phyloP scores from a whole-genome alignment of 2,888 invertebrate species.

The Tachina lurida region DNA sequence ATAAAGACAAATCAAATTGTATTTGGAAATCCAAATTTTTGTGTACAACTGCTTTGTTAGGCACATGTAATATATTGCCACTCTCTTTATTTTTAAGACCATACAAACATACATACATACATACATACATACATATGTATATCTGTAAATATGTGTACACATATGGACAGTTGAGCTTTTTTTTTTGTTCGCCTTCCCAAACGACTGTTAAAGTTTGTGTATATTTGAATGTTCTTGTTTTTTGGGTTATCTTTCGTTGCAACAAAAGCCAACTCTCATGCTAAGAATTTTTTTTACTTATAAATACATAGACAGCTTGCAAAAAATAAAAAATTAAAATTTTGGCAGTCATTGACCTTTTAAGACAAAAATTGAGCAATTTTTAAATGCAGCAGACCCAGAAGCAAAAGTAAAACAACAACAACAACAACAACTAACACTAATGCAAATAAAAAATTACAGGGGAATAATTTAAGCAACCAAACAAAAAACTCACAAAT shows the following conservation, averaged over 20 bases:
- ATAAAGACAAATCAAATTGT: neutral
- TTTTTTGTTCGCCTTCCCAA: neutral
- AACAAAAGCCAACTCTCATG: slow-evolving; percentile 21
- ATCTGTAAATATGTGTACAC: neutral
- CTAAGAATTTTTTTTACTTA: slow-evolving; percentile 19
- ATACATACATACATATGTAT: neutral
- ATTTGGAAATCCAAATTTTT: slow-evolving; percentile 12
- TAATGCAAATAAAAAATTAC: slow-evolving; percentile 28
- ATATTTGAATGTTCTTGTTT: neutral
- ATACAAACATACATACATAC: neutral
- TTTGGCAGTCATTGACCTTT: slow-evolving; percentile 70
- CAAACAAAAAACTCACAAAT: slow-evolving; percentile 35
- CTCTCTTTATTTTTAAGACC: too few relatives aligned
- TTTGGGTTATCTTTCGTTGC: slow-evolving; percentile 33
- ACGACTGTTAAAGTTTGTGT: slow-evolving; percentile 7
- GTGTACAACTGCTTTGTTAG: neutral
- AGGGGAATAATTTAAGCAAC: slow-evolving; percentile 24
- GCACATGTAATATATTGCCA: neutral
- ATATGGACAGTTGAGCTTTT: neutral
- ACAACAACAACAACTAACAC: slow-evolving; percentile 44
- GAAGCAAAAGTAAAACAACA: slow-evolving; percentile 28
- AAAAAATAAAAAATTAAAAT: neutral
- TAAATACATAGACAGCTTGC: slow-evolving; percentile 33
- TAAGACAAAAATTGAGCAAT: slow-evolving; percentile 42
- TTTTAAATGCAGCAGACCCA: slow-evolving; percentile 56